These are phyloP conservation scores for Dascillus cervinus DNA, from an alignment of 2,888 invertebrate species.

Conservation along the genomic window DNA sequence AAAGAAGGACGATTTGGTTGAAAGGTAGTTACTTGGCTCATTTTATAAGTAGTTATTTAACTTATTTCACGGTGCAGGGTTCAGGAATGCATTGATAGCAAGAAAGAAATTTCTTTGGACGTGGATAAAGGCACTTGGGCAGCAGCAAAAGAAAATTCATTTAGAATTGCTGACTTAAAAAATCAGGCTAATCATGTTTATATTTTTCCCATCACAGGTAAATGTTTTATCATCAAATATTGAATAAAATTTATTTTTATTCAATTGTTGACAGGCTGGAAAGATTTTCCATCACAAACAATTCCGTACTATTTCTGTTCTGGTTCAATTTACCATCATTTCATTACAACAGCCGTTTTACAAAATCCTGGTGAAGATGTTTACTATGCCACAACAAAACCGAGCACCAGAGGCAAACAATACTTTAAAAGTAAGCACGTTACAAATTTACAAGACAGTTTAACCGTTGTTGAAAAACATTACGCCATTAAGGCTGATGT, in stretches of 20 bases:
- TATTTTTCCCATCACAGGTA: no score
- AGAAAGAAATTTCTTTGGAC: neutral
- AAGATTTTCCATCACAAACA: conserved; percentile 1
- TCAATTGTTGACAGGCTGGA: conserved; percentile 4
- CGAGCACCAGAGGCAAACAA: conserved; percentile 1
- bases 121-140: conserved; percentile 2
- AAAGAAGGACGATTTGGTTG: no score
- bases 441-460: neutral
- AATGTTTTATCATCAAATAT: no score
- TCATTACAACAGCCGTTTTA: neutral
- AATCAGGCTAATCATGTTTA: no score
- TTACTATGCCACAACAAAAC: conserved; percentile 2
- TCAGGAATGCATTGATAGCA: no score
- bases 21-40: no score
- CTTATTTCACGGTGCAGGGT: no score
- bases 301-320: conserved; percentile 2
- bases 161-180: neutral
- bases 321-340: conserved; percentile 4
- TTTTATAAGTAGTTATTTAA: no score
- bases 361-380: neutral
- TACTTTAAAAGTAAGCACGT: conserved; percentile 3
- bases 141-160: neutral
- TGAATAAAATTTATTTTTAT: no score
- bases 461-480: neutral
- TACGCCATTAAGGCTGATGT: conserved; percentile 3